Evolutionary conservation across 2,888 invertebrate species (phyloP).

Genomic region (Acanthosepion esculentum): DNA sequence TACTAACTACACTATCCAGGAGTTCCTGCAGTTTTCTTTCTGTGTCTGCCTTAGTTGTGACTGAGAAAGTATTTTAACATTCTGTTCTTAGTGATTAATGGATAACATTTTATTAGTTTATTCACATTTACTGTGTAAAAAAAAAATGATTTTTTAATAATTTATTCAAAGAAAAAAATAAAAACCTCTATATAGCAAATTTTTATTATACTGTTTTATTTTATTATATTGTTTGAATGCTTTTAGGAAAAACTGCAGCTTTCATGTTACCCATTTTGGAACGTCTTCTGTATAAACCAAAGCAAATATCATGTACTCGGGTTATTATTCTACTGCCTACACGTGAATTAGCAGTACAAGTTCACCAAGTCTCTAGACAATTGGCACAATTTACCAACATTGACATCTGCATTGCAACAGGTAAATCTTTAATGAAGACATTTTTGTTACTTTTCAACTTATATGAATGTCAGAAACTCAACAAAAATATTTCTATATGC

Average conservation of each 20-base stretch:
- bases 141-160: no score
- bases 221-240: background rate
- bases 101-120: no score
- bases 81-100: no score
- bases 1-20: no score
- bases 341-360: conserved; percentile 96
- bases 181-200: no score
- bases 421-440: conserved; percentile 56
- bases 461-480: background rate
- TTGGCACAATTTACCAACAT: conserved; percentile 87
- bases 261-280: conserved; percentile 98
- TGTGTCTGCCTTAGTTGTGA: no score
- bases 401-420: conserved; percentile 72
- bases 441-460: background rate
- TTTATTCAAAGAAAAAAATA: no score
- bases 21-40: no score
- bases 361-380: conserved; percentile 94
- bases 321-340: conserved; percentile 97
- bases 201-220: no score
- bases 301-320: conserved; percentile 81
- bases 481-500: no score
- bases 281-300: conserved; percentile 89
- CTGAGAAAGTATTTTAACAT: no score
- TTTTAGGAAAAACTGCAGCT: conserved; percentile 96
- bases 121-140: no score